phyloP scores from a whole-genome alignment of 2,888 invertebrate genomes.

The Chloromyia formosa region DNA sequence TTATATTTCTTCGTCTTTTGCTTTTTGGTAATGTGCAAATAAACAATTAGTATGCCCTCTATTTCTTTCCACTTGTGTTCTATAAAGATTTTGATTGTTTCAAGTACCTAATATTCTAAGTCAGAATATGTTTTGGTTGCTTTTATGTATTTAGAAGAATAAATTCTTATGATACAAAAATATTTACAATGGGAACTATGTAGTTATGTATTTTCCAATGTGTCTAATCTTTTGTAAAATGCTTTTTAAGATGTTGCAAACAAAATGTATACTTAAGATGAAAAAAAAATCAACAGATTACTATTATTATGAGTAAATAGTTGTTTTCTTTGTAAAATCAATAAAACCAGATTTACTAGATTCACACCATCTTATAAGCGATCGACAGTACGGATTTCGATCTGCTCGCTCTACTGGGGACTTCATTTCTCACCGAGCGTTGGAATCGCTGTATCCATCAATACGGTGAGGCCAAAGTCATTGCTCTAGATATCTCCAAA shows the following conservation, averaged over 20 bases:
- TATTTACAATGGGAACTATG: background rate
- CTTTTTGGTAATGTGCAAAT: background rate
- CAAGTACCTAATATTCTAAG: background rate
- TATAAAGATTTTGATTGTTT: background rate
- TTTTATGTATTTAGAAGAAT: background rate
- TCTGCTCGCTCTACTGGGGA: too few relatives aligned
- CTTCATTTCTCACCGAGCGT: too few relatives aligned
- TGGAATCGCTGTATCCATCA: too few relatives aligned
- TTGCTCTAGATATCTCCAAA: too few relatives aligned
- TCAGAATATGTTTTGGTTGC: background rate
- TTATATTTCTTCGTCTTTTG: background rate
- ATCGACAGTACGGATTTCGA: too few relatives aligned
- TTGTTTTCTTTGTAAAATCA: too few relatives aligned
- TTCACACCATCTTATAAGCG: too few relatives aligned
- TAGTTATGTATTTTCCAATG: background rate
- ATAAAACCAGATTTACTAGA: too few relatives aligned
- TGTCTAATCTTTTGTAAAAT: constrained; percentile 15
- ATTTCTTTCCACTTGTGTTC: background rate
- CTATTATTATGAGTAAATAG: too few relatives aligned
- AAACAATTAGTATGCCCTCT: background rate
- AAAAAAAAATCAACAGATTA: background rate
- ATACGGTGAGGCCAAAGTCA: too few relatives aligned
- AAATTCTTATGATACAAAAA: background rate
- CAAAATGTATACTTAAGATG: background rate
- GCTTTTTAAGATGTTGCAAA: constrained; percentile 25